Evolutionary conservation across 64 coral and sea anemone genomes (phyloP), one percentile per base, ranked within the genome.

Genomic region (Acropora yongei): DNA sequence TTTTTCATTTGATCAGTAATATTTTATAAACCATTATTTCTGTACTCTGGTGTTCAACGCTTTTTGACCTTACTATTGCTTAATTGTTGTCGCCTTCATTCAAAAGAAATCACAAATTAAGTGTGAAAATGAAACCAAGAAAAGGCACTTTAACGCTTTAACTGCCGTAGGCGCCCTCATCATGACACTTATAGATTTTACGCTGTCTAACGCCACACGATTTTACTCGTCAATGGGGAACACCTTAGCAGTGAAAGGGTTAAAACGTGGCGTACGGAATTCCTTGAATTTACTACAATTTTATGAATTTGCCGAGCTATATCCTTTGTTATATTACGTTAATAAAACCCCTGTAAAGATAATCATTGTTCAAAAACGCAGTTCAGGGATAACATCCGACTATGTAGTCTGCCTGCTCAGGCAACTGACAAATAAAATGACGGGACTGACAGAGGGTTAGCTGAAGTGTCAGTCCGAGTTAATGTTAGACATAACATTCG

Each of bases 11-110:
- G 63, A 85, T 63, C 2, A 13, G 11, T 3, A 55, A 3, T 83
- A 44, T 83, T 63, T 83, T 83, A 67, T 12, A 20, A 41, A 8
- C 60, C 60, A 65, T 83, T 83, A 57, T 83, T 60, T 83, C 40
- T 63, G 44, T 10, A 44, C 8, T 68, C 57, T 68, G 14, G 46
- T 84, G 47, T 85, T 16, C 42, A 45, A 85, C 18, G 61, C 30
- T 14, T 60, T 60, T 8, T 9, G 20, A 42, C 4, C 57, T 20
- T 19, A 85, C 72, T 85, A 30, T 85, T 85, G 17, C 13, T 68
- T 68, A 84, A 84, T 48, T 63, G 2, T 67, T 71, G 68, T 71
- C 61, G 16, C 18, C 13, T 72, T 71, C 72, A 30, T 17, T 71
- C 81, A 68, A 47, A 84, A 84, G 53, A 47, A 44, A 68, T 84